Percentiles rank a stretch among this genome's conserved stretches.
These are phyloP conservation scores for Diploscapter pachys DNA, from an alignment of 1,140 invertebrate genomes.

Conservation along the genomic window DNA sequence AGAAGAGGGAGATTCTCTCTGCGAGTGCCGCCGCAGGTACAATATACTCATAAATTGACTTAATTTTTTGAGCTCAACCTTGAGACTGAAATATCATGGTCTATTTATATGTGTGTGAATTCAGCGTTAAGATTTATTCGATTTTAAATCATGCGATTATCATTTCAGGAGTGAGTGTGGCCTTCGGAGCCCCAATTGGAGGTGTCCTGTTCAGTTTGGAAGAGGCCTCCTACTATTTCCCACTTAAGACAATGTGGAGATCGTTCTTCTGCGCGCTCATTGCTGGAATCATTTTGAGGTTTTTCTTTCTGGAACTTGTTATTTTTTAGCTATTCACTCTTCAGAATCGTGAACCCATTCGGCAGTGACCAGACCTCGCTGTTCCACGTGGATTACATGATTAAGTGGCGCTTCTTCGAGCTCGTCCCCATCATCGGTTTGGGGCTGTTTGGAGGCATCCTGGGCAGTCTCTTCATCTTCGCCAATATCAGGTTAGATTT, in stretches of 20 bases:
- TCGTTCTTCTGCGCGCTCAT: constrained; percentile 99
- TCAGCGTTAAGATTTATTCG: no score
- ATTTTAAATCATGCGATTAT: no score
- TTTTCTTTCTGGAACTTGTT: no score
- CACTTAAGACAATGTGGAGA: constrained; percentile 95
- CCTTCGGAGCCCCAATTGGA: constrained; percentile 96
- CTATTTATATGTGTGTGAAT: no score
- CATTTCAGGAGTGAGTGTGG: constrained; percentile 82
- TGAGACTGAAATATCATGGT: no score
- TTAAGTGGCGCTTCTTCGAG: constrained; percentile 98
- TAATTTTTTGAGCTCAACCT: no score
- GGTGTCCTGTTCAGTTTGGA: constrained; percentile 95
- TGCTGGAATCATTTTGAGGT: constrained; percentile 83
- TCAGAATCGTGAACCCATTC: constrained; percentile 92
- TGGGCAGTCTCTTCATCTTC: constrained; percentile 93
- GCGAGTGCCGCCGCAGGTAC: constrained; percentile 84
- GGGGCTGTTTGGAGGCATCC: constrained; percentile 94
- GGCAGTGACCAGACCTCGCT: constrained; percentile 86
- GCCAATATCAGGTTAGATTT: constrained; percentile 77
- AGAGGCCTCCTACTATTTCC: constrained; percentile 99
- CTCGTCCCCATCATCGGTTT: constrained; percentile 90
- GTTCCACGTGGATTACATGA: constrained; percentile 97
- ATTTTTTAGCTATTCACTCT: no score
- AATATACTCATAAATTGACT: no score
- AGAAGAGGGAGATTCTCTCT: constrained; percentile 96